These are phyloP conservation scores for Rhynchotus rufescens DNA, from an alignment of 2,797 vertebrate genomes.

Conservation along the genomic window DNA sequence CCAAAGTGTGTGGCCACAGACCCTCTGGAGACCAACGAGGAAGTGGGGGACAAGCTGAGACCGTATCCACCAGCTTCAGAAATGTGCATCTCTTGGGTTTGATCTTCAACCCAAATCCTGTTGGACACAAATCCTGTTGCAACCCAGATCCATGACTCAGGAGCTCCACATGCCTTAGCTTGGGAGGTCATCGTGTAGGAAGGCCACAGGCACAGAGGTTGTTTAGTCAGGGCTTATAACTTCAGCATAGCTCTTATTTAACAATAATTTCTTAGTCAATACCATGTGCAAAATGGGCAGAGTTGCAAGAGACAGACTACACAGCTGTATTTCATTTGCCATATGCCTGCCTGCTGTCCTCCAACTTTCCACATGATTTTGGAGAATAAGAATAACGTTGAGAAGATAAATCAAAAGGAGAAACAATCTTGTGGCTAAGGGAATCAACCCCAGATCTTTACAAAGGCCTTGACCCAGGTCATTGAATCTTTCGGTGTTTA, in stretches of 20 bases:
- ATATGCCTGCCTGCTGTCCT: not conserved
- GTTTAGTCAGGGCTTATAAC: not conserved
- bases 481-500: not conserved
- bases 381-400: not conserved
- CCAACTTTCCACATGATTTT: not conserved
- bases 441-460: not conserved
- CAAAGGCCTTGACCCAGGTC: not conserved
- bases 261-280: not conserved
- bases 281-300: not conserved
- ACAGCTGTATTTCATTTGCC: not conserved
- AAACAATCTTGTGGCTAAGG: not conserved
- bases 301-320: not conserved
- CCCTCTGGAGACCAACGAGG: not conserved
- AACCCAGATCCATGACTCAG: not conserved
- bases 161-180: accelerated
- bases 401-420: not conserved
- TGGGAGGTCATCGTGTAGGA: accelerated
- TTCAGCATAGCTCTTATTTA: not conserved
- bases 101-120: not conserved
- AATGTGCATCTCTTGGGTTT: not conserved
- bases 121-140: too few species aligned
- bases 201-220: not conserved
- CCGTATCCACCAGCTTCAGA: accelerated
- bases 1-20: accelerated
- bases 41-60: not conserved